phyloP scores from a whole-genome alignment of 2,888 invertebrate genomes.

The Teleogryllus oceanicus region DNA sequence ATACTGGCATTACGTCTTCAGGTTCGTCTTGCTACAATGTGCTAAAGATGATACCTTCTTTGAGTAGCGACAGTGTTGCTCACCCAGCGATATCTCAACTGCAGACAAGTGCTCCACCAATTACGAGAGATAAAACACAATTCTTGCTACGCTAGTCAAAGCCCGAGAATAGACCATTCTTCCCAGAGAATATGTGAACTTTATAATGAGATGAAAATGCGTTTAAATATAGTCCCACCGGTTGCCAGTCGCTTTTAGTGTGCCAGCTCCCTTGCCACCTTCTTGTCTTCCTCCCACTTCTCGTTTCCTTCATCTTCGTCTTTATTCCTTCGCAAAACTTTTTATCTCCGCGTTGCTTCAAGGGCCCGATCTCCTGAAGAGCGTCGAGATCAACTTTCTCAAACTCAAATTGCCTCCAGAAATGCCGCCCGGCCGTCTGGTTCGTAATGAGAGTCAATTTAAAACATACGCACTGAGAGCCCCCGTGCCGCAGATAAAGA shows the following conservation, averaged over 20 bases:
- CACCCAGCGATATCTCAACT: too few relatives aligned
- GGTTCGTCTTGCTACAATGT: too few relatives aligned
- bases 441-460: too few relatives aligned
- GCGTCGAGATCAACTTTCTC: background rate
- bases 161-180: background rate
- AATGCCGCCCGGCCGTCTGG: background rate
- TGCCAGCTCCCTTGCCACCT: too few relatives aligned
- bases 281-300: background rate
- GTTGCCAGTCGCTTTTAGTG: background rate
- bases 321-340: background rate
- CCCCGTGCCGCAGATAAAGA: too few relatives aligned
- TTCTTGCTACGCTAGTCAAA: background rate
- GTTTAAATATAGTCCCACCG: background rate
- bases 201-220: constrained; percentile 7
- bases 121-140: too few relatives aligned
- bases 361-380: background rate
- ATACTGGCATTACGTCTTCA: too few relatives aligned
- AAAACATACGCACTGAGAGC: too few relatives aligned
- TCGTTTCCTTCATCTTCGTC: background rate
- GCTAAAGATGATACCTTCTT: too few relatives aligned
- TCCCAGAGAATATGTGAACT: background rate
- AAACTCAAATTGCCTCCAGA: background rate
- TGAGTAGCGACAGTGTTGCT: too few relatives aligned
- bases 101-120: too few relatives aligned
- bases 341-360: background rate